Conservation (phyloP, 2,888 invertebrate species). For the Junonia oenone region DNA sequence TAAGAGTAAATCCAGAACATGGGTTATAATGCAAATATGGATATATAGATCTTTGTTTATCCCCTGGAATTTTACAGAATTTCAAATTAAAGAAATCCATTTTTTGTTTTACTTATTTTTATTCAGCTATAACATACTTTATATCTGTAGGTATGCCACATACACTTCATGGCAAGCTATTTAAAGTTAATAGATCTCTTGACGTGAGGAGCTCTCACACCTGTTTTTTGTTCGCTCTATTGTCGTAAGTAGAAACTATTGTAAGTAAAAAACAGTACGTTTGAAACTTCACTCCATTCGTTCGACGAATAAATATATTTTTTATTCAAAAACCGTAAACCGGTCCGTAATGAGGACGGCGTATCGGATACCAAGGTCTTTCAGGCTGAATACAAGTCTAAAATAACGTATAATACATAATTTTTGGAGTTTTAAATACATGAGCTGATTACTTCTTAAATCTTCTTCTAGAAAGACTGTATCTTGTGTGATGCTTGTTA, state of each 20-base stretch:
- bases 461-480: too few species aligned
- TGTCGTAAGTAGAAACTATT: background rate
- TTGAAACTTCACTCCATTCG: background rate
- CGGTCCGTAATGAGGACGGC: slow-evolving; percentile 21
- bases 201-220: background rate
- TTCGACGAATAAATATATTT: slow-evolving; percentile 1
- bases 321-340: slow-evolving; percentile 16
- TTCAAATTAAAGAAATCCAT: too few species aligned
- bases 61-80: too few species aligned
- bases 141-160: too few species aligned
- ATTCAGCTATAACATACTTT: too few species aligned
- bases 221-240: background rate
- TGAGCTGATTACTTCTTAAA: too few species aligned
- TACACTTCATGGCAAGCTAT: background rate
- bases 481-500: too few species aligned
- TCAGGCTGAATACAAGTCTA: slow-evolving; percentile 6
- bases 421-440: too few species aligned
- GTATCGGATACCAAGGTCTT: slow-evolving; percentile 16
- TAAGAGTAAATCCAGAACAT: too few species aligned
- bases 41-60: too few species aligned
- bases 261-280: background rate
- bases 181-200: background rate
- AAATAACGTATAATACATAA: background rate
- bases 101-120: too few species aligned
- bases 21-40: too few species aligned